Base-by-base conservation (phyloP, 1,140 invertebrate species). In the Parasteatoda tepidariorum region DNA sequence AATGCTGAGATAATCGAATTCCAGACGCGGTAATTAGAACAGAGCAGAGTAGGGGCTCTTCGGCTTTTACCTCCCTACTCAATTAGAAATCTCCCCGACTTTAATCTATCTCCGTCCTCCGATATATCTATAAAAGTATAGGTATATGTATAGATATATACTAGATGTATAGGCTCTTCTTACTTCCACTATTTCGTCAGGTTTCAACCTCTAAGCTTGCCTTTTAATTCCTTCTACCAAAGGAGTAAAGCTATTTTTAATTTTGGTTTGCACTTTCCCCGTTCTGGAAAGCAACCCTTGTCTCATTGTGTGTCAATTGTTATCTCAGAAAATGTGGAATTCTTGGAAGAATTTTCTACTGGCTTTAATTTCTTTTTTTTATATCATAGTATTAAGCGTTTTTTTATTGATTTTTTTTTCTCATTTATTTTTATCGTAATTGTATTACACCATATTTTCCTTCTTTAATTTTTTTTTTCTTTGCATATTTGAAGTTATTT, bases 1-100 rank as follows among this genome's bases (percentile, higher is more conserved):
- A 67, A 34, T 34, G 11, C 54, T 55, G 5, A 30, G 33, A 64
- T 82, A 82, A 82, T 82, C 78, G 78, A 82, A 82, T 82, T 82
- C 78, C 67, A 28, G 31, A 26, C 55, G 31, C 57, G 78, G 66
- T 82, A 82, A 82, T 82, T 82, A 82, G 78, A 82, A 61, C 55
- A 48, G 76, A 67, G 76, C 67, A 73, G 70, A 67, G 75, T 66
- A 57, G 48, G 64, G 62, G 11, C 64, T 67, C 18, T 64, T 22
- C 38, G 76, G 64, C 76, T 78, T 74, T 74, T 74, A 48, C 48
- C 76, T 68, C 76, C 76, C 59, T 68, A 68, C 76, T 71, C 78
- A 82, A 82, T 82, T 82, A 82, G 67, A 71, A 82, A 82, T 61
- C 76, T 68, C 64, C 64, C 61, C 76, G 64, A 66, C 78, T 71